Percentiles rank a stretch among this genome's conserved stretches.
Conservation (phyloP, 2,888 invertebrate genomes). For the Biston stratarius region DNA sequence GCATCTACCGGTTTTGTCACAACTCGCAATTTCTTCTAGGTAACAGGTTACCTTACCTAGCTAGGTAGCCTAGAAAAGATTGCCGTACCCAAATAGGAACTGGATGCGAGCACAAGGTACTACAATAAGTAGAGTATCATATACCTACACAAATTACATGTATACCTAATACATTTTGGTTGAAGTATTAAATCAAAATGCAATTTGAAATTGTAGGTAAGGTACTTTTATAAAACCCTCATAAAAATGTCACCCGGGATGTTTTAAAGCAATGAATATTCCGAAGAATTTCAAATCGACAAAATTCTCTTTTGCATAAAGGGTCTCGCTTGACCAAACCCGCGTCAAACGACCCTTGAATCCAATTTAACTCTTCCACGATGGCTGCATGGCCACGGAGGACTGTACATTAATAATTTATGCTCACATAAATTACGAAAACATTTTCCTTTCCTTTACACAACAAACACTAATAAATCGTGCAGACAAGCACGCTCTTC, state of each 20-base stretch:
- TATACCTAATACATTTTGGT: neutral
- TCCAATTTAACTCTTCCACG: slow-evolving; percentile 75
- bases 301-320: slow-evolving; percentile 61
- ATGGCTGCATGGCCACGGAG: slow-evolving; percentile 58
- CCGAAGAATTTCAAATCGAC: slow-evolving; percentile 59
- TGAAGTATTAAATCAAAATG: slow-evolving; percentile 24
- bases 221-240: slow-evolving; percentile 18
- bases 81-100: too few relatives aligned
- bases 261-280: slow-evolving; percentile 46
- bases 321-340: slow-evolving; percentile 62
- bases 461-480: slow-evolving; percentile 60
- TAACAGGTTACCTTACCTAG: too few relatives aligned
- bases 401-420: slow-evolving; percentile 70
- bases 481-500: slow-evolving; percentile 38
- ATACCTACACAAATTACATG: neutral
- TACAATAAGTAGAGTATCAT: neutral
- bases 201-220: slow-evolving; percentile 9
- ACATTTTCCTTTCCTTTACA: slow-evolving; percentile 63
- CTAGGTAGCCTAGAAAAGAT: too few relatives aligned
- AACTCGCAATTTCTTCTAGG: too few relatives aligned
- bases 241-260: slow-evolving; percentile 45
- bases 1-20: too few relatives aligned
- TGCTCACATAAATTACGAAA: slow-evolving; percentile 70
- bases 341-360: slow-evolving; percentile 69
- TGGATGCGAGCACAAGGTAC: too few relatives aligned